Evolutionary conservation across 2,113 vertebrate genomes (phyloP), one percentile per base, ranked within the genome.

Genomic region (Lates calcarifer): DNA sequence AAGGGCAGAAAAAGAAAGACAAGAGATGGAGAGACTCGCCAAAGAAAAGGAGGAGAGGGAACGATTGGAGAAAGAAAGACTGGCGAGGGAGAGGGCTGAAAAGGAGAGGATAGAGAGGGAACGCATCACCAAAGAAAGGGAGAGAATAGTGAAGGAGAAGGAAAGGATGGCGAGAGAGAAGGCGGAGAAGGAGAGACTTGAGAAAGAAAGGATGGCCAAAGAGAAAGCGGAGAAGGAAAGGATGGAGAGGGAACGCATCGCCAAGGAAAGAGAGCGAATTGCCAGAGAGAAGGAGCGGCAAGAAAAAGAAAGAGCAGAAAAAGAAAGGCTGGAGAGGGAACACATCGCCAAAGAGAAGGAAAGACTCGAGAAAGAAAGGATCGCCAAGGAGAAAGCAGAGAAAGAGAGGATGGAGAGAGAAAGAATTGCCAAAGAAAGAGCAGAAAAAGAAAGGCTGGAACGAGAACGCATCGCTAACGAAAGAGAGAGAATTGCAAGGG

Each of bases 21-120:
- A 43, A 11, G 70, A 53, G 6, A 58, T 4, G 15, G 37, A 77
- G 53, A 60, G 17, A 24, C 2, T 24, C 7, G 68, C 24, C 17
- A 60, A 18, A 3, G 47, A 39, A 20, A 56, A 12, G 26, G 31
- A 1, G 5, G 76, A 55, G 15, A 78, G 20, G 18, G 68, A 80
- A 24, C 13, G 51, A 37, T 20, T 35, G 6, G 33, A 39, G 35
- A 41, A 33, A 20, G 57, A 60, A 2, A 60, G 57, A 6, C 6
- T 24, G n/a, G 10, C 20, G 11, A 55, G 5, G 24, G 26, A 57
- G 55, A 62, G 20, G 20, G 56, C 2, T 0, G 72, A 56, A n/a
- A 65, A 7, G 35, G 53, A 77, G 18, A 65, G 31, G 3, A 5
- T 43, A 31, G 85, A 72, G n/a, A 85, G 67, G 26, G 37, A 66